Base-by-base conservation (phyloP, 2,797 vertebrate genomes). In the Neomorphus geoffroyi region DNA sequence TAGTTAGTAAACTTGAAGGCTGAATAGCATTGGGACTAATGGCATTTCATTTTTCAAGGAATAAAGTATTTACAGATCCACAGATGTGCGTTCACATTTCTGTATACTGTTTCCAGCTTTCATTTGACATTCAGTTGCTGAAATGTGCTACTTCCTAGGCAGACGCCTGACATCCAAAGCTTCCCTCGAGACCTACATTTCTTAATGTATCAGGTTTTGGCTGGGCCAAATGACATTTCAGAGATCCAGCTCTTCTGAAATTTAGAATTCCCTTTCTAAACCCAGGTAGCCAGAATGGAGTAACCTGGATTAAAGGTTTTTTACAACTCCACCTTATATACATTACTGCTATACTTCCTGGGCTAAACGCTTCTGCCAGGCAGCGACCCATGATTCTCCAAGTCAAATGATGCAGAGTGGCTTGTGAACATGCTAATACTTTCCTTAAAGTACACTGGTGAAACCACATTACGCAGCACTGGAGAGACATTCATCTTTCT, bases 1-100 rank as follows among this genome's bases (percentile, higher is more conserved):
- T 18, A 51, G 43, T 91, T 80, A 30, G 64, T 79, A 80, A 91
- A 81, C 51, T 35, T 9, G 3, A 27, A 8, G 7, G 50, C 41
- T 81, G 46, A 91, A 83, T 18, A 92, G 33, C 50, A 88, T 86
- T 83, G 72, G 48, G 75, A 90, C 27, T 83, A 88, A 78, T 64
- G 69, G 69, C 65, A 94, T 27, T 46, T 75, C 32, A 90, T 83
- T 91, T 86, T 86, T 92, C 54, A 93, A 90, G 37, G 32, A 72
- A 80, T 72, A 88, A 94, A 94, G 85, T 61, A 93, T 91, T 91
- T 83, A 87, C 91, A 95, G 93, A 93, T 80, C 69, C 61, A 86
- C 33, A 88, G 57, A 92, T 80, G 61, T 83, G 33, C 90, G 85
- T 92, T 93, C 85, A 86, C 85, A 91, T 85, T 92, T 95, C 33